Evolutionary conservation across 1,140 invertebrate genomes (phyloP).

Genomic region (Danaus plexippus): DNA sequence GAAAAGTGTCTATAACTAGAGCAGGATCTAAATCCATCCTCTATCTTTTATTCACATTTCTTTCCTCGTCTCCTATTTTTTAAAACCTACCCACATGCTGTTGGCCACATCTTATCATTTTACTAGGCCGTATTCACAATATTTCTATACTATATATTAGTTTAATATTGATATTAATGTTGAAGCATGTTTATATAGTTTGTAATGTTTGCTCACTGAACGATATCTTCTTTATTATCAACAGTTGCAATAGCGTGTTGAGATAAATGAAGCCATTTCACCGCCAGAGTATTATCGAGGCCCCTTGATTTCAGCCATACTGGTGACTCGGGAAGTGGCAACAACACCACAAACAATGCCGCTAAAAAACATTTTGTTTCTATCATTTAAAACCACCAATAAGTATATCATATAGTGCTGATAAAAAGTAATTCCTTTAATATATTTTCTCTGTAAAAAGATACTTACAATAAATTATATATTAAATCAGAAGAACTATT

Average conservation of each 20-base stretch:
- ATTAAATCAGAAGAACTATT: neutral
- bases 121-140: no score
- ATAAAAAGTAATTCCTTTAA: neutral
- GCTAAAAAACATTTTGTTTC: constrained; percentile 20
- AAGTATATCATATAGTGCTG: no score
- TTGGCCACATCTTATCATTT: no score
- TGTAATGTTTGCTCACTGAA: constrained; percentile 26
- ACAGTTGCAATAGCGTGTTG: constrained; percentile 45
- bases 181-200: no score
- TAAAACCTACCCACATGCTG: no score
- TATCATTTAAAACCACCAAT: no score
- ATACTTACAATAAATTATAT: neutral
- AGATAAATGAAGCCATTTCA: constrained; percentile 68
- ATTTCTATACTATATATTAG: no score
- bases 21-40: no score
- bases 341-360: constrained; percentile 62
- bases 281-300: constrained; percentile 57
- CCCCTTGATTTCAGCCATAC: constrained; percentile 70
- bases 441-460: neutral
- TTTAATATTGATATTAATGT: no score
- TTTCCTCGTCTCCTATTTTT: no score
- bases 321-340: constrained; percentile 74
- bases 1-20: no score
- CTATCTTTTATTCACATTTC: no score
- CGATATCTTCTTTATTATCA: constrained; percentile 30